Evolutionary conservation across 37 sponge, comb jelly and placozoan species (phyloP), one percentile per base, ranked within the genome.

Genomic region (Crambe crambe): DNA sequence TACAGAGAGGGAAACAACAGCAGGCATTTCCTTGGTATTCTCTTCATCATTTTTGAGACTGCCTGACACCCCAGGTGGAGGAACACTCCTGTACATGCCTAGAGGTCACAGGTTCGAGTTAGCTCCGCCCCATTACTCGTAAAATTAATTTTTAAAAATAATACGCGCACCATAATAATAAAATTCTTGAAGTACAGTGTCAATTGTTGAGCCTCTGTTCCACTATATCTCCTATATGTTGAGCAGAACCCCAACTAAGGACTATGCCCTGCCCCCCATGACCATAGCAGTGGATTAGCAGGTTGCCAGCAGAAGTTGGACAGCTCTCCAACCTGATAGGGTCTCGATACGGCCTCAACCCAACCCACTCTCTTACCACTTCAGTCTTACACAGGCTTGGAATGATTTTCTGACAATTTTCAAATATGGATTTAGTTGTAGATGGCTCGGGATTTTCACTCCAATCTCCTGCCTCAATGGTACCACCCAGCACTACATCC

Each of bases 281-380:
- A 18, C 92, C 95, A 84, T 94, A 94, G 76, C 87, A 86, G 71
- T 94, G 95, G 44, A 94, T 54, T 3, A 93, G 68, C n/a, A 77
- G 21, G 10, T 57, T 42, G 0, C 64, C 25, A n/a, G 26, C 54
- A 37, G 42, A 37, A 0, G 5, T 37, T 38, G 21, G 32, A n/a
- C 21, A 47, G 26, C 39, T 35, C 57, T 90, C 95, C 37, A 94
- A 64, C 27, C 95, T 74, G 32, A 94, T 54, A 0, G 1, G n/a
- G 22, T 76, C 76, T 29, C 94, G 61, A n/a, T 40, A 37, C 1
- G 95, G 95, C 66, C 95, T 58, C 58, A 84, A 20, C 10, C 92
- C 91, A 39, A 57, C 83, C 85, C 79, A 87, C 37, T 42, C 70
- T 18, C 56, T 74, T 1, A 94, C 43, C 10, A 94, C 70, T 51